A percentile compares a stretch with the other conserved stretches of the same genome.
Conservation (phyloP, 2,888 invertebrate species). For the Aphrophora alni region DNA sequence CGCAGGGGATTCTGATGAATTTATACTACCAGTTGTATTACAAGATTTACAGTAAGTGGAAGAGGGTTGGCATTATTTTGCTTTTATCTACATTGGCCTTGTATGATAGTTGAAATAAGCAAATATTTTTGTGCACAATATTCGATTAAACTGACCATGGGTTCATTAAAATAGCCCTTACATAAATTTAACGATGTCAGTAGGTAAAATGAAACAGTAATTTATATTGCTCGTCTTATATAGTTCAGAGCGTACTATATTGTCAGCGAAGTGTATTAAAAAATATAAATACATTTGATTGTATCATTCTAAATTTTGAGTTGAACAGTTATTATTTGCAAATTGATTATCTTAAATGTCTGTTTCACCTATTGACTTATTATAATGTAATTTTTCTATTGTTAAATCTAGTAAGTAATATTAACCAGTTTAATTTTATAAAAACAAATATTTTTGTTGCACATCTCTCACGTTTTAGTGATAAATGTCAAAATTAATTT, state of each 20-base stretch:
- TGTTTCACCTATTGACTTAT: not conserved
- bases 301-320: too few relatives aligned
- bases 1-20: constrained; percentile 64
- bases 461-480: not conserved
- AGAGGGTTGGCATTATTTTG: not conserved
- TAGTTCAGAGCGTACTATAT: too few relatives aligned
- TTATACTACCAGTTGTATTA: constrained; percentile 62
- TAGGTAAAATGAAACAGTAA: not conserved
- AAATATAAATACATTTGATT: too few relatives aligned
- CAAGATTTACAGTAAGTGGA: constrained; percentile 28
- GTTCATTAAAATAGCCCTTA: not conserved
- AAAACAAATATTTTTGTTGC: not conserved
- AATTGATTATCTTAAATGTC: too few relatives aligned
- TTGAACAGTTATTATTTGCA: too few relatives aligned
- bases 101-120: not conserved
- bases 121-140: constrained; percentile 3
- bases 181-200: not conserved
- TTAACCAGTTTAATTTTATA: not conserved
- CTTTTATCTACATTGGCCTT: not conserved
- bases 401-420: not conserved
- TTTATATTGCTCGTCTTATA: too few relatives aligned
- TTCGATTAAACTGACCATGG: not conserved
- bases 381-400: not conserved
- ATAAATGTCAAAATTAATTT: not conserved
- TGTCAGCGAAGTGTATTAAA: too few relatives aligned